Evolutionary conservation across 2,888 invertebrate genomes (phyloP).

Genomic region (Amphipoea oculea): DNA sequence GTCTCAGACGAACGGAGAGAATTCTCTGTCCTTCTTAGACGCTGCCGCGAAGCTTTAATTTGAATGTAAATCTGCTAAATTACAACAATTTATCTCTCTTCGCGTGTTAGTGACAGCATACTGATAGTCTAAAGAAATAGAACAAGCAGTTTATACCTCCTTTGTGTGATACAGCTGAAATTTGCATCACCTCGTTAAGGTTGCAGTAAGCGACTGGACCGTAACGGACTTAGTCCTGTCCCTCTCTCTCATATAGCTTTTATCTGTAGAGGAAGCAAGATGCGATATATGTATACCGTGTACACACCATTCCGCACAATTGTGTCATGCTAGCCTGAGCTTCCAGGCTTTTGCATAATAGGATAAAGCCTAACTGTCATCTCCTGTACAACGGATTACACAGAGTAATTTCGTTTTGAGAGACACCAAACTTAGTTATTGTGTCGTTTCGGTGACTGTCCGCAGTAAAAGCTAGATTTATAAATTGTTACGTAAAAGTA

Average conservation of each 20-base stretch:
- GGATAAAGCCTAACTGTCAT: slow-evolving; percentile 70
- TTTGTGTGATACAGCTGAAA: slow-evolving; percentile 67
- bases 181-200: slow-evolving; percentile 69
- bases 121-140: slow-evolving; percentile 67
- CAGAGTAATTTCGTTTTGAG: slow-evolving; percentile 53
- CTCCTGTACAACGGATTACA: slow-evolving; percentile 63
- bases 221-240: slow-evolving; percentile 38
- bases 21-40: background rate
- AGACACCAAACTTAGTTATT: slow-evolving; percentile 42
- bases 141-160: slow-evolving; percentile 66
- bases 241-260: slow-evolving; percentile 27
- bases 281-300: slow-evolving; percentile 29
- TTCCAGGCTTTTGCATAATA: slow-evolving; percentile 72
- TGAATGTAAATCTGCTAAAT: slow-evolving; percentile 57
- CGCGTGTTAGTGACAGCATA: slow-evolving; percentile 53
- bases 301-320: slow-evolving; percentile 61
- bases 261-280: slow-evolving; percentile 29
- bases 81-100: slow-evolving; percentile 60
- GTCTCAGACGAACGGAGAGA: slow-evolving; percentile 21
- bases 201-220: slow-evolving; percentile 53
- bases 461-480: slow-evolving; percentile 26
- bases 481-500: slow-evolving; percentile 34
- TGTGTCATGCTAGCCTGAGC: slow-evolving; percentile 66
- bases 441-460: slow-evolving; percentile 20
- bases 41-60: slow-evolving; percentile 43